Base-by-base conservation (phyloP, 2,888 invertebrate genomes). In the Cosmopolites sordidus region DNA sequence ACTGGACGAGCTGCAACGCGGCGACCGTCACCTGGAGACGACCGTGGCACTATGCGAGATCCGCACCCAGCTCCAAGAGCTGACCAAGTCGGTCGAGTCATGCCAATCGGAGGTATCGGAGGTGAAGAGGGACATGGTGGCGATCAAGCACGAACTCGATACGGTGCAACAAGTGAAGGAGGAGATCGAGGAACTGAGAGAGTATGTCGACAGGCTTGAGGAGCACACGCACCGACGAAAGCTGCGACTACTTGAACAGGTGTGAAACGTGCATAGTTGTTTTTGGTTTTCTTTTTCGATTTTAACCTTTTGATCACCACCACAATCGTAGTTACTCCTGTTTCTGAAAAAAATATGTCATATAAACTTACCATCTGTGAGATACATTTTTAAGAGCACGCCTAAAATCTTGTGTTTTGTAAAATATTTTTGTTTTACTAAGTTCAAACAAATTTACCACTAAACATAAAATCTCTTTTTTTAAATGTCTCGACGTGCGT, bases 81-180 rank as follows among this genome's bases (percentile, higher is more conserved):
- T 93, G 73, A 92, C 92, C 74, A 91, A 91, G 78, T 92, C 92
- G 73, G 92, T 93, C 68, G 93, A 93, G 79, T 91, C 91, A 76
- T 93, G 92, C 77, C 93, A 93, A 78, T 90, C 89, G 77, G 92
- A 93, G 76, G 92, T 92, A 73, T 89, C 89, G 70, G 89, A 89
- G 81, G 89, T 93, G 66, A 93, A 93, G 78, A 84, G 92, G 69
- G 93, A 93, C 78, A 92, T 93, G 92, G 91, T 92, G 68, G 91
- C 91, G 72, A 92, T 93, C 79, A 92, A 92, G 79, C 90, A 91
- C 74, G 93, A 93, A 77, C 79, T 93, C 74, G 92, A 92, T 76
- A 90, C 92, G 59, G 92, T 93, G 68, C 93, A 93, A 78, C 92
- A 92, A 76, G 93, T 93, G 66, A 93, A 93, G 74, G 92, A 92